Percentiles rank a stretch among this genome's conserved stretches.
Evolutionary conservation across 92 coral and sea anemone genomes (phyloP).

Genomic region (Montipora capitata): DNA sequence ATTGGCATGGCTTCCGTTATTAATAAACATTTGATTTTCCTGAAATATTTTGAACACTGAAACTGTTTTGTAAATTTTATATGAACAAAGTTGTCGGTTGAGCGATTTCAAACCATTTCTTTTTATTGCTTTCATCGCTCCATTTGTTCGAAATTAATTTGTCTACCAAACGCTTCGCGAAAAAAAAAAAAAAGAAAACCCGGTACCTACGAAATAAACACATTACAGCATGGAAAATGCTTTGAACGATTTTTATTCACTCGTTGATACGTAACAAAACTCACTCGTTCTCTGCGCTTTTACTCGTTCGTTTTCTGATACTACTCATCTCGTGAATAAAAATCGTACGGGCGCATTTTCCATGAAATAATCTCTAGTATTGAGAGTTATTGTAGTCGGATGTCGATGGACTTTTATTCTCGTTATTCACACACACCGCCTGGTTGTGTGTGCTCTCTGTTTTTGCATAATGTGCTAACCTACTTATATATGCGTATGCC

Average conservation of each 20-base stretch:
- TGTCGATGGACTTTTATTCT: no score
- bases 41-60: neutral
- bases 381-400: no score
- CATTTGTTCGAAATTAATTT: neutral
- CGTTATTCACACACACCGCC: no score
- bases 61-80: neutral
- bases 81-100: neutral
- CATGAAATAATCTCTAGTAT: no score
- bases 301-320: neutral
- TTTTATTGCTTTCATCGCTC: neutral
- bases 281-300: neutral
- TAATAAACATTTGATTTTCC: neutral
- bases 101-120: neutral
- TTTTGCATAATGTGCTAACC: no score
- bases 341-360: neutral
- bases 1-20: conserved; percentile 32
- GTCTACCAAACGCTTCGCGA: neutral
- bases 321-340: neutral
- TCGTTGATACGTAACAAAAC: no score
- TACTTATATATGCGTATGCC: no score
- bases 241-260: no score
- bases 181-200: no score
- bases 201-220: neutral
- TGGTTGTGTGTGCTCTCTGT: no score
- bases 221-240: neutral